phyloP scores from a whole-genome alignment of 2,113 vertebrate species.

The Macaca fascicularis region T2T-MFA8v1.1 NC_088391.1:28315001-28315500 shows the following conservation, averaged over 20 bases:
- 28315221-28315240: conserved; percentile 6
- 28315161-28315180: conserved; percentile 12
- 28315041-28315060: conserved; percentile 17
- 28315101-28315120: not conserved
- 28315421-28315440: not conserved
- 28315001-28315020: not conserved
- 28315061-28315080: not conserved
- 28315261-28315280: not conserved
- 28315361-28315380: not conserved
- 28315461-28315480: not conserved
- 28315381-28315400: not conserved
- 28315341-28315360: not conserved
- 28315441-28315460: not conserved
- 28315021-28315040: conserved; percentile 1
- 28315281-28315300: not conserved
- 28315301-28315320: not conserved
- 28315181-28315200: conserved; percentile 4
- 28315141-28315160: conserved; percentile 20
- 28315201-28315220: not conserved
- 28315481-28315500: not conserved
- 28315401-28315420: not conserved
- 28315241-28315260: not conserved
- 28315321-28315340: conserved; percentile 18
- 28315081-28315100: not conserved
- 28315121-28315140: conserved; percentile 2